A percentile compares a stretch with the other conserved stretches of the same genome.
Conservation (phyloP, 2,797 vertebrate species). For the Scarus forsteni region DNA sequence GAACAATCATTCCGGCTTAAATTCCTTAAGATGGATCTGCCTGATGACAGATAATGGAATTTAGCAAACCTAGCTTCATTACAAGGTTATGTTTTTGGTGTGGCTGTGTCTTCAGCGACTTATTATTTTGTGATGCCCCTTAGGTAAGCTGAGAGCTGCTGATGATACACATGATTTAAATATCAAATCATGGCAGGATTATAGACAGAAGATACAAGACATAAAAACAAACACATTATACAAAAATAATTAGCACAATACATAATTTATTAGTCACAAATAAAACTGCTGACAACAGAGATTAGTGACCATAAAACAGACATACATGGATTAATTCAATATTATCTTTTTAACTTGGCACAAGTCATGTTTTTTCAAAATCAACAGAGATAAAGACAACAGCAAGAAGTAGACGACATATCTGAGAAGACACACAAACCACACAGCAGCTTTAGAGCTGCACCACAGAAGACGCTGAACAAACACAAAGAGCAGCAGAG, state of each 20-base stretch:
- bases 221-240: background rate
- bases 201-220: too few relatives aligned
- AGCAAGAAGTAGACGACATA: background rate
- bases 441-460: background rate
- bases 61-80: too few relatives aligned
- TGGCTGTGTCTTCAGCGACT: too few relatives aligned
- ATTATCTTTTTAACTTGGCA: background rate
- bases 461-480: conserved; percentile 18
- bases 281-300: background rate
- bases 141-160: background rate
- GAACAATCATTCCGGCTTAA: too few relatives aligned
- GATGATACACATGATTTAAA: background rate
- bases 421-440: background rate
- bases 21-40: too few relatives aligned
- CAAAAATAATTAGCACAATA: background rate
- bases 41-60: too few relatives aligned
- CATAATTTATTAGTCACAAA: conserved; percentile 34
- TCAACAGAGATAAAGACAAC: background rate
- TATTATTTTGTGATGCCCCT: too few relatives aligned
- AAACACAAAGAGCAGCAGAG: conserved; percentile 33
- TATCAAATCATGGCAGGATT: conserved; percentile 2
- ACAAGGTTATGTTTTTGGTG: too few relatives aligned
- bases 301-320: conserved; percentile 33
- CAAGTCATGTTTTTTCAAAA: background rate
- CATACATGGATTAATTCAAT: conserved; percentile 13